A percentile compares a stretch with the other conserved stretches of the same genome.
These are phyloP conservation scores for Triplophysa dalaica DNA, from an alignment of 2,113 vertebrate species.

Conservation along the genomic window DNA sequence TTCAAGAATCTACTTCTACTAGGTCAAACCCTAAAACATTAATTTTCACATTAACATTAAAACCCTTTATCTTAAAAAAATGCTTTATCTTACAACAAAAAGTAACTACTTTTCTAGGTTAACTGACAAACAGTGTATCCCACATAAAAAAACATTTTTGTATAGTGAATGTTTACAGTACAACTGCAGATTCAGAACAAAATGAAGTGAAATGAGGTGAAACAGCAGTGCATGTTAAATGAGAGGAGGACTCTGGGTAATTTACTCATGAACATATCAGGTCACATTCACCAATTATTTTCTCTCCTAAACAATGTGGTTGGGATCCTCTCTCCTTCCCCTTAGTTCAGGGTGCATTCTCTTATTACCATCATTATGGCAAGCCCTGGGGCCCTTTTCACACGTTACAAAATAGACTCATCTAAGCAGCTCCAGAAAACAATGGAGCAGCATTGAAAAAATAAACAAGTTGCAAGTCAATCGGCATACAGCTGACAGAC, in stretches of 20 bases:
- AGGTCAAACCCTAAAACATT: not conserved
- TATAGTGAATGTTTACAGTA: not conserved
- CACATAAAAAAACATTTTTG: not conserved
- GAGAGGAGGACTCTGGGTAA: conserved; percentile 24
- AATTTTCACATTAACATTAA: too few relatives aligned
- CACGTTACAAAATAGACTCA: conserved; percentile 59
- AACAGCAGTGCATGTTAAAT: conserved; percentile 26
- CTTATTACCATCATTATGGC: conserved; percentile 75
- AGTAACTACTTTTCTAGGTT: too few relatives aligned
- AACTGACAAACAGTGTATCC: too few relatives aligned
- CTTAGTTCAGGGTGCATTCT: conserved; percentile 62
- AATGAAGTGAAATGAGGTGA: conserved; percentile 10
- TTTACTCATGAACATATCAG: conserved; percentile 48
- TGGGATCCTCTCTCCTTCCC: conserved; percentile 10
- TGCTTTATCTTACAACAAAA: too few relatives aligned
- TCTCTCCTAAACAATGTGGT: conserved; percentile 45
- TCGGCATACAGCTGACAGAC: conserved; percentile 63
- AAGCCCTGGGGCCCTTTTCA: conserved; percentile 67
- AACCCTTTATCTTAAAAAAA: too few relatives aligned
- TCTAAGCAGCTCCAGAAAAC: conserved; percentile 64
- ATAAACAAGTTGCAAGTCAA: conserved; percentile 67
- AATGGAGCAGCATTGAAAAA: conserved; percentile 62
- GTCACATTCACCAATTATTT: conserved; percentile 70
- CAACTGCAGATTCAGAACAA: conserved; percentile 22
- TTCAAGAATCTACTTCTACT: too few relatives aligned